phyloP scores from a whole-genome alignment of 1,140 invertebrate species.

The Lasioglossum albipes region DNA sequence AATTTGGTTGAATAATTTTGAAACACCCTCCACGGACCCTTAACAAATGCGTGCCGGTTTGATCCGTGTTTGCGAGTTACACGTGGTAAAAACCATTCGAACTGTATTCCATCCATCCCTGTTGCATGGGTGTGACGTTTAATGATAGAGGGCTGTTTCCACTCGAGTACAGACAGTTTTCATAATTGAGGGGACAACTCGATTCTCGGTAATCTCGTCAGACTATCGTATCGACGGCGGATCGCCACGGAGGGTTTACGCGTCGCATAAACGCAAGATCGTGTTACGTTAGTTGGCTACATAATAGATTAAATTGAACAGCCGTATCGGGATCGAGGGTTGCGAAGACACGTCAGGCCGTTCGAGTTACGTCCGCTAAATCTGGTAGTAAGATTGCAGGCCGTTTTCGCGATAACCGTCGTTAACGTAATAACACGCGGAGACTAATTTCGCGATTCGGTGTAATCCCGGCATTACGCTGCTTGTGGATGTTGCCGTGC shows the following conservation, averaged over 20 bases:
- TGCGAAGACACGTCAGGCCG: background rate
- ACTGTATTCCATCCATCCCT: too few relatives aligned
- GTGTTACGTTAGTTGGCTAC: background rate
- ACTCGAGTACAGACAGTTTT: slow-evolving; percentile 36
- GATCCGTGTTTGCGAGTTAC: too few relatives aligned
- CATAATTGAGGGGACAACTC: slow-evolving; percentile 38
- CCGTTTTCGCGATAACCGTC: slow-evolving; percentile 1
- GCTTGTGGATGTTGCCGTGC: background rate
- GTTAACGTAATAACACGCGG: slow-evolving; percentile 7
- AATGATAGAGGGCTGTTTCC: slow-evolving; percentile 16
- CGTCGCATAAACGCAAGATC: background rate
- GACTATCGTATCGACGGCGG: slow-evolving; percentile 15
- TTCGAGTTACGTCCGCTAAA: background rate
- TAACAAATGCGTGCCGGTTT: too few relatives aligned
- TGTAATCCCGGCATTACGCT: background rate
- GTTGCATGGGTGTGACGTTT: background rate
- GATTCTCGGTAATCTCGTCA: background rate
- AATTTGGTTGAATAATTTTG: too few relatives aligned
- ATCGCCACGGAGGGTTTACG: slow-evolving; percentile 2
- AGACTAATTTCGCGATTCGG: slow-evolving; percentile 16
- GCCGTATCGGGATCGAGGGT: too few relatives aligned
- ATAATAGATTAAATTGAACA: too few relatives aligned
- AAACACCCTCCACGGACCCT: too few relatives aligned
- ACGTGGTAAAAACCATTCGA: too few relatives aligned
- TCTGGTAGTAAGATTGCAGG: background rate